Evolutionary conservation across 2,888 invertebrate genomes (phyloP), one percentile per base, ranked within the genome.

Genomic region (Rhogogaster chlorosoma): DNA sequence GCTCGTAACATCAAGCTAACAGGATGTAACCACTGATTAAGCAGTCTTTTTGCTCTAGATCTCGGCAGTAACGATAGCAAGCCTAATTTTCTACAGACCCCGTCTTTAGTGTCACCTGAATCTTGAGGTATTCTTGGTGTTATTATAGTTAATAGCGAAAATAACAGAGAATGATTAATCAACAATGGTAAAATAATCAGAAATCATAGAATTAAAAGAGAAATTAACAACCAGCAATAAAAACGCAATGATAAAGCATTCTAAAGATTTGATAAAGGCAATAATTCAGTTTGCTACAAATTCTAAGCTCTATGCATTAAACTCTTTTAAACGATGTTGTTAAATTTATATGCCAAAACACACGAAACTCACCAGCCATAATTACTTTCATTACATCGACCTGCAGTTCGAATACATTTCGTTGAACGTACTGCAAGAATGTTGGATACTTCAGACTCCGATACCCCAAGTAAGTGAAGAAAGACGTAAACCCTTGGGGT

Each of bases 401-500:
- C 94, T 98, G 98, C 87, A 98, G 94, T 91, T 98, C 97, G 89
- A 98, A 96, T 70, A 98, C 97, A 91, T 97, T 97, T 89, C 97
- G 95, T 89, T 97, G 96, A 85, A 98, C 96, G 93, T 98, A 98
- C 93, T 98, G 98, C 89, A 97, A 93, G 93, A 98, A 98, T 92
- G 96, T 95, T 87, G 96, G 95, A 93, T 97, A 97, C 42, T 96
- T 95, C 87, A 98, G 94, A 36, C 97, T 96, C 89, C 96, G 95
- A 93, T 97, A 97, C 1, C 97, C 98, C 84, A 98, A 95, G 93
- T 97, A 98, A 2, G 98, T 97, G 93, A 98, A 97, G 94, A 98
- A 98, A 5, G 98, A 97, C 26, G 97, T 96, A 93, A 98, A 98
- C 18, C 98, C 98, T 91, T 97, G 97, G 15, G 98, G 98, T 87